Percentiles rank a stretch among this genome's conserved stretches.
These are phyloP conservation scores for Oscarella lobularis DNA, from an alignment of 37 sponge, comb jelly and placozoan species.

Conservation along the genomic window DNA sequence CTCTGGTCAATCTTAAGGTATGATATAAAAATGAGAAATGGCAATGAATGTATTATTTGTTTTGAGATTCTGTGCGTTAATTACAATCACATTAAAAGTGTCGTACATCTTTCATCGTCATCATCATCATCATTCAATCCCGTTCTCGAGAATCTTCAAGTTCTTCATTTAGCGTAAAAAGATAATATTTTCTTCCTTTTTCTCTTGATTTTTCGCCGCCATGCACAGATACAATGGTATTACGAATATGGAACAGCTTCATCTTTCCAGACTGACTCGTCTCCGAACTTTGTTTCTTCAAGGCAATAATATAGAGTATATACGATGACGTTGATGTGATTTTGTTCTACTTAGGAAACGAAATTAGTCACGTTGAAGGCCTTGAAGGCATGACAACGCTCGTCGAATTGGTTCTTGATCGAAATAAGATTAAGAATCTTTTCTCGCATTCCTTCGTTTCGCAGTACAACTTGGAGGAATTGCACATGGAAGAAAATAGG, in stretches of 20 bases:
- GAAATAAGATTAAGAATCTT: conserved; percentile 78
- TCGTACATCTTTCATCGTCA: background rate
- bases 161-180: conserved; percentile 78
- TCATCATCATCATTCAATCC: background rate
- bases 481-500: conserved; percentile 91
- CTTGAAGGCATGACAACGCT: conserved; percentile 39
- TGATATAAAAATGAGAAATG: background rate
- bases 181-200: background rate
- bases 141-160: conserved; percentile 62
- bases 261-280: conserved; percentile 51
- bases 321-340: conserved; percentile 6
- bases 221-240: conserved; percentile 79
- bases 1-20: conserved; percentile 71
- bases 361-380: conserved; percentile 64
- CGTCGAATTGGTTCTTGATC: conserved; percentile 83
- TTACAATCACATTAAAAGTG: too few species aligned
- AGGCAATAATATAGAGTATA: conserved; percentile 63
- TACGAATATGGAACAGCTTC: conserved; percentile 37
- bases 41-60: too few species aligned
- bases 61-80: too few species aligned
- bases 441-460: conserved; percentile 38
- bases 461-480: conserved; percentile 36
- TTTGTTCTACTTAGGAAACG: conserved; percentile 54
- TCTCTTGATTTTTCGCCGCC: background rate
- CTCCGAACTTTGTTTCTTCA: conserved; percentile 90